Evolutionary conservation across 2,797 vertebrate genomes (phyloP), one percentile per base, ranked within the genome.

Genomic region (Sardinella longiceps): DNA sequence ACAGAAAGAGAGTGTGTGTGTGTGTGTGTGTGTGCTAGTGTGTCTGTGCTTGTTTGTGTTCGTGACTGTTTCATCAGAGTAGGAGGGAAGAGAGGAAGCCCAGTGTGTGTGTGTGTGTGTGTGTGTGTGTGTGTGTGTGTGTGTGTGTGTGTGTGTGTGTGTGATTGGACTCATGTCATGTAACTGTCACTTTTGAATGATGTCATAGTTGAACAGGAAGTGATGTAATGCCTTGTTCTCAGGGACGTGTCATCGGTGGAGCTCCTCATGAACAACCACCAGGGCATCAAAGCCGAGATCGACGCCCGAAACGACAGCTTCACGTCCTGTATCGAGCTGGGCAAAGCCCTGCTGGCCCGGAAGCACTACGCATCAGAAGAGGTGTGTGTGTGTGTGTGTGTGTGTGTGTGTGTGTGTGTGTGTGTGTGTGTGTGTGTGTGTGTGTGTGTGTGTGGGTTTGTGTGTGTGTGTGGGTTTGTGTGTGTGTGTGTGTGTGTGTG

Each of bases 251-350:
- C 98, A 0, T 98, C 97, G 0, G 98, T 99, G 91, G 98, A 99
- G 92, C 94, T 99, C 23, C 94, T 99, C 84, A 99, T 99, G 98
- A 99, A 99, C 94, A 99, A 98, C 92, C 98, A 99, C 86, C 98
- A 99, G 91, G 97, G 98, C 15, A 98, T 98, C 93, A 99, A 99
- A 91, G 98, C 98, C 0, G 98, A 99, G 94, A 98, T 99, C 0
- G 98, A 99, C n/a, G 98, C 98, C 30, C 96, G 98, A 0, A 98
- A 99, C 0, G 97, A 99, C 95, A 99, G 97, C 90, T 99, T 99
- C 90, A 98, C 97, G 0, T 89, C 95, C 82, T 98, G 97, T 91
- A 98, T 99, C 66, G 98, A 99, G 93, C 96, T 99, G 2, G 98
- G 98, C 82, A 99, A 99, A 81, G 94, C 96, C 20, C 95, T 99